Base-by-base conservation (phyloP, 2,113 vertebrate species). In the Morphnarchus princeps region DNA sequence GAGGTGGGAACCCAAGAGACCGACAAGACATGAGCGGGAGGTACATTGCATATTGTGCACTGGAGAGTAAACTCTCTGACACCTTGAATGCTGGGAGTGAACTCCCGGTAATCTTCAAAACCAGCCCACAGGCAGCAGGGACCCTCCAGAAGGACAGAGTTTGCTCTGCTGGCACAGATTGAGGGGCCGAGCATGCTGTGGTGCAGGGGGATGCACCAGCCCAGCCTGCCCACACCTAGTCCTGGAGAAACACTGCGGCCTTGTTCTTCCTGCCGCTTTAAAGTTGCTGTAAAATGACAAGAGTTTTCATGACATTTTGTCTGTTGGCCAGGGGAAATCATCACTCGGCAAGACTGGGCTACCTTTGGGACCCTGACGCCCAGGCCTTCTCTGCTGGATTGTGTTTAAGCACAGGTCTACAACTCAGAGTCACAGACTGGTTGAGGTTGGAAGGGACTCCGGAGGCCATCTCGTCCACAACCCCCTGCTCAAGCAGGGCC, bases 31-130 rank as follows among this genome's bases (percentile, higher is more conserved):
- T 0, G 4, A 77, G 43, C 21, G 8, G 32, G 61, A 52, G 40
- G 32, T 45, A n/a, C 26, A 1, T 1, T 52, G 34, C n/a, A 22
- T 14, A 6, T 32, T 6, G 0, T 19, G 22, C 3, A 1, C 15
- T 21, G 29, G n/a, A 57, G 20, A 58, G 21, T 32, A 19, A 71
- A 45, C 29, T 36, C 52, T 50, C 67, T 22, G n/a, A 32, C 31
- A 47, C 34, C 10, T 6, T 69, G 9, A 59, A 28, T 17, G 42
- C 21, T 14, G 34, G 43, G 12, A 49, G 5, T 19, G 42, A 87
- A 31, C 19, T 38, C 50, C 42, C 3, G 1, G 8, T n/a, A 38
- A 54, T 36, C 83, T 43, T 47, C 47, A 55, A 85, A 79, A 36
- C 4, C 49, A 85, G 57, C 24, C 77, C n/a, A 13, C 4, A 29